phyloP scores from a whole-genome alignment of 2,113 vertebrate species.

The Synodontis membranacea region DNA sequence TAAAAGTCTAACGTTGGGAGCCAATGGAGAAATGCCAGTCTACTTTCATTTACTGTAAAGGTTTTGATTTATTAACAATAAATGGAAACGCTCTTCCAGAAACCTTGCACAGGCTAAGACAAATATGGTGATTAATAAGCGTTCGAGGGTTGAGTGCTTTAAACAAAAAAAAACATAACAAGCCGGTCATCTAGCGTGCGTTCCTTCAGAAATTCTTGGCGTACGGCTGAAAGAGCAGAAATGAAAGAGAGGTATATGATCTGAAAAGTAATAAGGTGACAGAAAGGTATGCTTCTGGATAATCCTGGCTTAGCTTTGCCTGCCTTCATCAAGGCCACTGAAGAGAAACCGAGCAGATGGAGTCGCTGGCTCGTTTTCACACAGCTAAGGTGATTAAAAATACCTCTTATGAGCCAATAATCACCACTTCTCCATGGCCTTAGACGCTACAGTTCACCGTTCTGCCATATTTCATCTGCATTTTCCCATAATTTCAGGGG shows the following conservation, averaged over 20 bases:
- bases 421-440: constrained; percentile 16
- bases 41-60: neutral
- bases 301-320: constrained; percentile 17
- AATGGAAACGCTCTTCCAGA: neutral
- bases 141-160: neutral
- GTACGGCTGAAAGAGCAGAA: neutral
- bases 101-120: neutral
- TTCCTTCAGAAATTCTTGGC: neutral
- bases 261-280: neutral
- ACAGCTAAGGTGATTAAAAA: constrained; percentile 44
- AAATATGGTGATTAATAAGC: neutral
- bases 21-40: neutral
- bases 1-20: neutral
- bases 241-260: neutral
- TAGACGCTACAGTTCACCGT: neutral
- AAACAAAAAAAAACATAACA: neutral
- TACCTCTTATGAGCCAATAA: constrained; percentile 35
- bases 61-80: neutral
- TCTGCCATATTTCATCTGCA: constrained; percentile 23
- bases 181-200: too few species aligned
- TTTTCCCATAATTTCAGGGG: neutral
- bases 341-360: constrained; percentile 35
- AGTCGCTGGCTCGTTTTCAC: constrained; percentile 28
- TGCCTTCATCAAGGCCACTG: constrained; percentile 17
- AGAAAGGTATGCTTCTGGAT: neutral